A percentile compares a stretch with the other conserved stretches of the same genome.
phyloP scores from a whole-genome alignment of 2,113 vertebrate genomes.

The Chlamydotis undulata region DNA sequence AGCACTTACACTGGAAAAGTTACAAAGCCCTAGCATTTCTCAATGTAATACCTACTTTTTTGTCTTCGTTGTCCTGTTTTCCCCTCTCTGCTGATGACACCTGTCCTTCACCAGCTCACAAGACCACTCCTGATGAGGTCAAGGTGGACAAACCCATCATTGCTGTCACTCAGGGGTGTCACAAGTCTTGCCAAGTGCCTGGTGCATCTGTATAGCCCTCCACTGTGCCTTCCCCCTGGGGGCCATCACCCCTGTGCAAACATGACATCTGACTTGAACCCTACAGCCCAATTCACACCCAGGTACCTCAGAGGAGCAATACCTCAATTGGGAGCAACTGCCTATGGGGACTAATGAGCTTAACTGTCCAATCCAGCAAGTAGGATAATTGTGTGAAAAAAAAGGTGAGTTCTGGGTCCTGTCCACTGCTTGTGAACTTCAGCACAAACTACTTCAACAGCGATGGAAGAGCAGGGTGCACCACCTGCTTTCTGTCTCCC shows the following conservation, averaged over 20 bases:
- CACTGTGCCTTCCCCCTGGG: background rate
- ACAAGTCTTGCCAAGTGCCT: background rate
- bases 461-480: background rate
- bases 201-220: background rate
- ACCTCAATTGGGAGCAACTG: background rate
- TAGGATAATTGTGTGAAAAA: background rate
- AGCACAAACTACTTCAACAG: background rate
- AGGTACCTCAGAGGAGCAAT: background rate
- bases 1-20: background rate
- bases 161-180: background rate
- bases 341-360: fast-evolving
- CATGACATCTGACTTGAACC: background rate
- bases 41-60: background rate
- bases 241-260: background rate
- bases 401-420: background rate
- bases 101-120: background rate
- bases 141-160: background rate
- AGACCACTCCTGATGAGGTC: background rate
- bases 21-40: background rate
- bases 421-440: background rate
- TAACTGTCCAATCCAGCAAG: background rate
- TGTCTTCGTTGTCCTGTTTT: background rate
- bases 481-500: background rate
- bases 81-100: background rate
- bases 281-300: background rate